Conservation (phyloP, 2,113 vertebrate species). For the Sclerurus mexicanus region DNA sequence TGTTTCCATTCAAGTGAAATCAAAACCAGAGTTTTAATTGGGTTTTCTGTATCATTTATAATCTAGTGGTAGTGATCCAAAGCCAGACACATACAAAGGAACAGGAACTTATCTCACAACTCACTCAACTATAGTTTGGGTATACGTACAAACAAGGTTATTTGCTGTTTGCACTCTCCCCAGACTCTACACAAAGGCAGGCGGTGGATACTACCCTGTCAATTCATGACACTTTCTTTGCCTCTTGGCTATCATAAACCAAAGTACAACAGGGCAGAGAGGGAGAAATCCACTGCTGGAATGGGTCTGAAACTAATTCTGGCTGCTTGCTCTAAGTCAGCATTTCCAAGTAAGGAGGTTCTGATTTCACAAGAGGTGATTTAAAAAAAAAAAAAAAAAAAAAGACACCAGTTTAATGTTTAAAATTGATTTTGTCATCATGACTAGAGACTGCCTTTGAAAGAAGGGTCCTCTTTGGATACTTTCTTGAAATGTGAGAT, state of each 20-base stretch:
- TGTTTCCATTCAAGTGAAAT: not conserved
- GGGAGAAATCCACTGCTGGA: not conserved
- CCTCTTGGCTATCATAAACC: not conserved
- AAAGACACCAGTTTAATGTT: not conserved
- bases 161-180: not conserved
- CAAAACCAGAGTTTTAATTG: not conserved
- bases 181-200: accelerated
- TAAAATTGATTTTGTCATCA: not conserved
- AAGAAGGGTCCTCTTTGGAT: not conserved
- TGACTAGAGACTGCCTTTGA: not conserved
- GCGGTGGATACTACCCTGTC: not conserved
- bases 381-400: not conserved
- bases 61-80: not conserved
- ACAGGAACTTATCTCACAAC: not conserved
- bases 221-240: not conserved
- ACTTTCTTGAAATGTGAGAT: not conserved
- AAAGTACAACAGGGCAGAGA: not conserved
- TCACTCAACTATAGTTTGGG: not conserved
- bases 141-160: not conserved
- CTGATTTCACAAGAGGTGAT: not conserved
- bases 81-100: not conserved
- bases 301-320: not conserved
- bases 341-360: not conserved
- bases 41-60: not conserved
- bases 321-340: not conserved